Conservation (phyloP, 2,797 vertebrate species). For the Pseudocheirus occidentalis region DNA sequence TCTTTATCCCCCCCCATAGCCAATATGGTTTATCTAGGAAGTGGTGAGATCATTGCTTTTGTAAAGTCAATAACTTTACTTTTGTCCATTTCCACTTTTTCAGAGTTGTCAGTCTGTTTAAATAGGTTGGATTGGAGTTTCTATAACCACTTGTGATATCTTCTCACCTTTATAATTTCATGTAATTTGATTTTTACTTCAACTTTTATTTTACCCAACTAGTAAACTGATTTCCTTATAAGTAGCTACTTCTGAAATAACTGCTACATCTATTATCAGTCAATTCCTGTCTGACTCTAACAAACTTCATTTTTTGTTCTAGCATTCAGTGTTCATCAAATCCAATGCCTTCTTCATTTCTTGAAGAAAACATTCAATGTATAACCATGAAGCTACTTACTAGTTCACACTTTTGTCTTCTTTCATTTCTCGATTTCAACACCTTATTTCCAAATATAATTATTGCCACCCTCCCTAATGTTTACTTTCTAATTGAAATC, state of each 20-base stretch:
- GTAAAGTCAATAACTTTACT: not conserved
- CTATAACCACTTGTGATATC: not conserved
- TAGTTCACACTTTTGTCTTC: not conserved
- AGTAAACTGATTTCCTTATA: not conserved
- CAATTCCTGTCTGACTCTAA: not conserved
- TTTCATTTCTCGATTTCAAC: not conserved
- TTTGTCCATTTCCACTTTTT: not conserved
- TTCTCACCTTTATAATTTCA: not conserved
- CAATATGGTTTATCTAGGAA: not conserved
- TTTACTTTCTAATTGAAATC: not conserved
- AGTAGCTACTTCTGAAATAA: not conserved
- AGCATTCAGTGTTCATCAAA: not conserved
- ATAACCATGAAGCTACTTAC: not conserved
- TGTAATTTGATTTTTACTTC: not conserved
- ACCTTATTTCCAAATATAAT: not conserved
- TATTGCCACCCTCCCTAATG: not conserved
- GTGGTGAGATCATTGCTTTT: not conserved
- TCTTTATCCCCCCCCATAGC: not conserved
- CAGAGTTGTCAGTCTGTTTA: not conserved
- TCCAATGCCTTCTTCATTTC: not conserved
- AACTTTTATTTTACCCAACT: not conserved
- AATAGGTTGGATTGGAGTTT: not conserved
- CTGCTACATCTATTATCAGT: not conserved
- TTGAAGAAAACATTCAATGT: not conserved
- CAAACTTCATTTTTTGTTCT: not conserved